A percentile compares a stretch with the other conserved stretches of the same genome.
Conservation (phyloP, 2,113 vertebrate species). For the Corythaixoides concolor region DNA sequence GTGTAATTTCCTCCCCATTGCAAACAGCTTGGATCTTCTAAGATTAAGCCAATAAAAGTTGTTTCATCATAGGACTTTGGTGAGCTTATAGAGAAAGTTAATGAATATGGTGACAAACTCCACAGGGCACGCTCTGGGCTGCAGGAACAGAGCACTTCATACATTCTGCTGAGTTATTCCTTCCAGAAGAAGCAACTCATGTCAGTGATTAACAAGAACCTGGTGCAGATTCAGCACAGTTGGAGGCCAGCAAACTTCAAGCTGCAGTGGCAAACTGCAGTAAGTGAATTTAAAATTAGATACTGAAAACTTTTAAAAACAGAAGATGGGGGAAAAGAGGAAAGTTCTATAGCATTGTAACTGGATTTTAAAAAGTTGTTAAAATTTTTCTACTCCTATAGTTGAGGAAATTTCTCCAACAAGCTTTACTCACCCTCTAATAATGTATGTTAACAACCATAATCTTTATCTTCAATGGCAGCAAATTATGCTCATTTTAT, state of each 20-base stretch:
- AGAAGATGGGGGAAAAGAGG: not conserved
- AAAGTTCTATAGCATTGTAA: not conserved
- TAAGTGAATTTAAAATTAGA: slow-evolving; percentile 21
- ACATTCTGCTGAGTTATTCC: not conserved
- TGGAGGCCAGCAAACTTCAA: not conserved
- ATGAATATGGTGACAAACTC: not conserved
- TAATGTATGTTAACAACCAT: not conserved
- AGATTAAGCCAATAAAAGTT: not conserved
- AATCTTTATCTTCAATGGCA: not conserved
- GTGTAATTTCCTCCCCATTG: not conserved
- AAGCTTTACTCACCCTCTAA: not conserved
- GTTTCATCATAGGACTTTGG: not conserved
- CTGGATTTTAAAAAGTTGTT: not conserved
- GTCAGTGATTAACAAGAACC: slow-evolving; percentile 23
- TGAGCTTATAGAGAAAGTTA: not conserved
- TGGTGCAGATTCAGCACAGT: slow-evolving; percentile 1
- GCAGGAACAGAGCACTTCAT: not conserved
- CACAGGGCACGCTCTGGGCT: not conserved
- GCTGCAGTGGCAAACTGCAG: not conserved
- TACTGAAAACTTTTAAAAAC: not conserved
- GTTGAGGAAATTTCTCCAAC: not conserved
- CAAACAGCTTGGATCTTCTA: not conserved
- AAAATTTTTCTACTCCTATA: not conserved
- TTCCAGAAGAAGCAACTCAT: slow-evolving; percentile 11
- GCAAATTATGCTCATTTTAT: not conserved